Conservation (phyloP, 2,797 vertebrate species). For the Galagoides demidoff region DNA sequence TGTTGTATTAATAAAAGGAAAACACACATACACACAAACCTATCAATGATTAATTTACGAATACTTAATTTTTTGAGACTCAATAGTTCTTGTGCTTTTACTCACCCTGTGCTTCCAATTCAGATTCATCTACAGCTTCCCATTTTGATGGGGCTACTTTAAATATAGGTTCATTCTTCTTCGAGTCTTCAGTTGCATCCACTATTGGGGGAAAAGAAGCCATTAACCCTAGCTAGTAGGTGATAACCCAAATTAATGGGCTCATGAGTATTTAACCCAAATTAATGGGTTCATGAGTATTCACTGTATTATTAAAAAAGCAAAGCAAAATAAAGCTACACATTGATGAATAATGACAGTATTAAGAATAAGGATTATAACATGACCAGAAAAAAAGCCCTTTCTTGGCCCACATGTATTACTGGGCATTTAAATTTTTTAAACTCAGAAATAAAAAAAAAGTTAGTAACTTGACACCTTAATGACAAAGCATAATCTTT, state of each 20-base stretch:
- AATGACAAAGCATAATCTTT: slow-evolving; percentile 1
- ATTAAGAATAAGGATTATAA: slow-evolving; percentile 25
- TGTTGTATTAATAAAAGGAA: slow-evolving; percentile 19
- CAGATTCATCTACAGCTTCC: slow-evolving; percentile 97
- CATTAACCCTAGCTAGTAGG: slow-evolving; percentile 37
- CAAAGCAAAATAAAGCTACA: slow-evolving; percentile 46
- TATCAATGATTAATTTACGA: neutral
- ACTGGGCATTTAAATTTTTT: neutral
- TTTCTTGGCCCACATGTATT: neutral
- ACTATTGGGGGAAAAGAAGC: slow-evolving; percentile 85
- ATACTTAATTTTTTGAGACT: slow-evolving; percentile 9
- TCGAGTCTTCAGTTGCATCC: slow-evolving; percentile 91
- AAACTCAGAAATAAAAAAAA: slow-evolving; percentile 43
- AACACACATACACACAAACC: neutral
- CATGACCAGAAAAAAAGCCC: neutral
- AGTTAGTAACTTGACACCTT: neutral
- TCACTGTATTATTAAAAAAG: slow-evolving; percentile 30
- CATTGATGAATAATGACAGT: neutral
- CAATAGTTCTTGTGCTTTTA: slow-evolving; percentile 55
- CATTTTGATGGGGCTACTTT: slow-evolving; percentile 99
- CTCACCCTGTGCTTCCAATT: slow-evolving; percentile 95
- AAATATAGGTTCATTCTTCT: slow-evolving; percentile 94
- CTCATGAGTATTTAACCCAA: neutral
- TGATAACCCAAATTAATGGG: neutral
- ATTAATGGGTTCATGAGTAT: neutral